Base-by-base conservation (phyloP, 2,113 vertebrate species). In the Tychaedon coryphoeus region DNA sequence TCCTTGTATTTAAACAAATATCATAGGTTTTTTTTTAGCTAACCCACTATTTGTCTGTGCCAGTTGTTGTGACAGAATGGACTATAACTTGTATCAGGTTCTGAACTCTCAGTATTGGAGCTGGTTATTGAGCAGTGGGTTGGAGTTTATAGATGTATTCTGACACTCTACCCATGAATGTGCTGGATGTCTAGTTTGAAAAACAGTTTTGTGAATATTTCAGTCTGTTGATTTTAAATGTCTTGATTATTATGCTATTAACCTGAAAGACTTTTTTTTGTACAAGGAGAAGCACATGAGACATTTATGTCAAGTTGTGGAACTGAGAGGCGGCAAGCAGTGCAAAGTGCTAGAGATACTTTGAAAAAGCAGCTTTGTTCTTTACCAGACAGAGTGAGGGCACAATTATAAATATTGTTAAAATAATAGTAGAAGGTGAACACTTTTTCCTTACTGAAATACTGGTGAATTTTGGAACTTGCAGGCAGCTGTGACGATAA, bases 11-110 rank as follows among this genome's bases (percentile, higher is more conserved):
- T 56, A 48, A 87, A 51, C 8, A 60, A 91, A 60, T 64, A 65
- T 2, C 0, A 8, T 43, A 15, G 29, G 5, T 1, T 1, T 10
- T 4, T 34, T 50, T 84, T 78, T 53, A 1, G 8, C 17, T 86
- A 64, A 64, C 14, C 14, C 60, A 26, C 4, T 15, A 9, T 83
- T 86, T 72, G 22, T 69, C 9, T 65, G 6, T 34, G 33, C 14
- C 10, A 31, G 7, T 69, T 95, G 5, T 58, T 74, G 34, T 62
- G 54, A 16, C 23, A 67, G 15, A 56, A 26, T 42, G 48, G 31
- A 53, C 23, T 48, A 4, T 57, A 73, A 62, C 10, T 34, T 43
- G 7, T 45, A 33, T 71, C 9, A 12, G 29, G 4, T 78, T 71
- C 43, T 81, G 70, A 62, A 47, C 7, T 50, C 16, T 17, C 5